These are phyloP conservation scores for Drosophila colorata DNA, from an alignment of 2,888 invertebrate species.

Conservation along the genomic window DNA sequence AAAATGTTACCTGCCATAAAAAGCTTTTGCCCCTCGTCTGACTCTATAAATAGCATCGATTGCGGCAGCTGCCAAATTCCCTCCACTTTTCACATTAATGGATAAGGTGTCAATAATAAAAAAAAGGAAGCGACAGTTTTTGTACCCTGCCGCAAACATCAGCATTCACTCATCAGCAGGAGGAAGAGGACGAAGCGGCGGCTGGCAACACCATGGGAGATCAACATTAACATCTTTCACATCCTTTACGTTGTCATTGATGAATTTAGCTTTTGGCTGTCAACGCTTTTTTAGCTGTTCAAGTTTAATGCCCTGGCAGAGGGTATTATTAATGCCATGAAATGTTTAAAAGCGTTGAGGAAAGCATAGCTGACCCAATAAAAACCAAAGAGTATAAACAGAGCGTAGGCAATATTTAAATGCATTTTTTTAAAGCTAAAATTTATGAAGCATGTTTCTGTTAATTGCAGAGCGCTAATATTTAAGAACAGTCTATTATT, in stretches of 20 bases:
- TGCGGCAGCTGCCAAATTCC: conserved; percentile 12
- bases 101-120: conserved; percentile 34
- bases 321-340: neutral
- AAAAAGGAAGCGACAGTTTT: conserved; percentile 26
- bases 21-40: conserved; percentile 3
- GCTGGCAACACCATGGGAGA: conserved; percentile 12
- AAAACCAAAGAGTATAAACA: neutral
- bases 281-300: conserved; percentile 11
- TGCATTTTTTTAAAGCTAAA: no score
- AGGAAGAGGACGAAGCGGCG: neutral
- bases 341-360: conserved; percentile 5
- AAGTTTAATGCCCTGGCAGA: conserved; percentile 4
- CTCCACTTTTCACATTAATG: conserved; percentile 19
- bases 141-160: conserved; percentile 9
- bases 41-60: conserved; percentile 37
- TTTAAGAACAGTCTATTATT: no score
- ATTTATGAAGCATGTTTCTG: no score
- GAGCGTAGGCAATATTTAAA: no score
- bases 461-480: no score
- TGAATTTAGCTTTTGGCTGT: conserved; percentile 56
- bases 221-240: conserved; percentile 30
- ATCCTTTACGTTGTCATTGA: conserved; percentile 59
- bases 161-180: conserved; percentile 13
- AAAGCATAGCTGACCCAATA: no score
- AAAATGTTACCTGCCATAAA: conserved; percentile 1